Evolutionary conservation across 1,140 invertebrate species (phyloP).

Genomic region (Conus betulinus): DNA sequence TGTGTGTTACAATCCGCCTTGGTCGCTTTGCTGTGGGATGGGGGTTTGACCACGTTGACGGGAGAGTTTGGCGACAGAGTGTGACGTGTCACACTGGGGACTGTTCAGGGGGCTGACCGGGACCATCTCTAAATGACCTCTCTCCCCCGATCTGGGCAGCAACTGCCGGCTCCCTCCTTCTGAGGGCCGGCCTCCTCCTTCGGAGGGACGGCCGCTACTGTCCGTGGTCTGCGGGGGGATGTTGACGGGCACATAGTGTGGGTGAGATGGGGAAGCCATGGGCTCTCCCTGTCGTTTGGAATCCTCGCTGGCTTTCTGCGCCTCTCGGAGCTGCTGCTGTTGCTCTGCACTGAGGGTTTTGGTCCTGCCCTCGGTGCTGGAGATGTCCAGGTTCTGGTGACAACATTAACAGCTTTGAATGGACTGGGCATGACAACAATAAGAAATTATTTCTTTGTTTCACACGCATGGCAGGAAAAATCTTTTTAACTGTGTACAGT

Average conservation of each 20-base stretch:
- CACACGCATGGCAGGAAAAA: no score
- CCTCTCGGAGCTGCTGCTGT: slow-evolving; percentile 28
- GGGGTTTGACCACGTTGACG: slow-evolving; percentile 70
- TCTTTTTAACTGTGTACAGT: no score
- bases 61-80: slow-evolving; percentile 41
- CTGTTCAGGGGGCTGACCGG: slow-evolving; percentile 47
- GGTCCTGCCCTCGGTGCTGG: not conserved
- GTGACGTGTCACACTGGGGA: slow-evolving; percentile 45
- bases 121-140: slow-evolving; percentile 31
- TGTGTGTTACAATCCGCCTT: slow-evolving; percentile 71
- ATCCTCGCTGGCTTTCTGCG: not conserved
- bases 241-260: slow-evolving; percentile 52
- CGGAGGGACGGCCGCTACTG: not conserved
- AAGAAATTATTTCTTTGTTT: no score
- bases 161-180: not conserved
- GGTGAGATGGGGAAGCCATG: slow-evolving; percentile 27
- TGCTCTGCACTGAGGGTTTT: slow-evolving; percentile 23
- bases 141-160: not conserved
- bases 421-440: no score
- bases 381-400: not conserved
- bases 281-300: not conserved
- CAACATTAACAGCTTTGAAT: not conserved
- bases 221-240: slow-evolving; percentile 47
- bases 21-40: slow-evolving; percentile 48
- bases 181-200: not conserved